Evolutionary conservation across 2,113 vertebrate genomes (phyloP).

Genomic region (Oreochromis spilurus): DNA sequence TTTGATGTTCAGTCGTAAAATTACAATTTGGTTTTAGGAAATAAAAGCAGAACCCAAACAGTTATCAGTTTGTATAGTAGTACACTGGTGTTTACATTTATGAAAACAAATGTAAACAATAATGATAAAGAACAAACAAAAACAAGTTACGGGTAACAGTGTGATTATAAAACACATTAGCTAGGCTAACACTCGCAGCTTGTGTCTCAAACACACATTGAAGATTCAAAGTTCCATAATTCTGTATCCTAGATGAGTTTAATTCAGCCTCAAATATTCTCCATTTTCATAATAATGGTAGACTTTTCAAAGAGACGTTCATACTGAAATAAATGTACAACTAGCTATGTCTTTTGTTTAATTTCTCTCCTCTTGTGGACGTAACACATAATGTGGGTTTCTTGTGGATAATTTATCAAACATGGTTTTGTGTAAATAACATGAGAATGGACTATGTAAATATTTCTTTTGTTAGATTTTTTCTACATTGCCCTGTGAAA

Average conservation of each 20-base stretch:
- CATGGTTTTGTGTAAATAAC: background rate
- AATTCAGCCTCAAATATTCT: background rate
- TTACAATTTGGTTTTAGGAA: too few species aligned
- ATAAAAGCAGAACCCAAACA: too few species aligned
- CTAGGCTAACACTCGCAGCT: background rate
- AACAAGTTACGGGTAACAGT: background rate
- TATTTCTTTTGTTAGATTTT: background rate
- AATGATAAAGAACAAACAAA: background rate
- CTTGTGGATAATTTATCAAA: background rate
- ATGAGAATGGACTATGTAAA: background rate
- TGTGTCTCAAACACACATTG: background rate
- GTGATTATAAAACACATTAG: background rate
- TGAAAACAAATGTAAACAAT: background rate
- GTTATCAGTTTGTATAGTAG: background rate
- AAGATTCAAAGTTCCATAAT: background rate
- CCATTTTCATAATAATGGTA: background rate
- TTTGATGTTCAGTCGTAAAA: too few species aligned
- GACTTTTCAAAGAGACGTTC: background rate
- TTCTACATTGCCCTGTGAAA: background rate
- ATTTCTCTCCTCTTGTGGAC: background rate
- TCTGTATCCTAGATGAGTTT: background rate
- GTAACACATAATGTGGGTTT: background rate
- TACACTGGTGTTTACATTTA: background rate
- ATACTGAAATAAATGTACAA: background rate
- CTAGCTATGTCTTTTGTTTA: background rate